Percentiles rank a stretch among this genome's conserved stretches.
Evolutionary conservation across 2,888 invertebrate genomes (phyloP).

Genomic region (Hetaerina titia): DNA sequence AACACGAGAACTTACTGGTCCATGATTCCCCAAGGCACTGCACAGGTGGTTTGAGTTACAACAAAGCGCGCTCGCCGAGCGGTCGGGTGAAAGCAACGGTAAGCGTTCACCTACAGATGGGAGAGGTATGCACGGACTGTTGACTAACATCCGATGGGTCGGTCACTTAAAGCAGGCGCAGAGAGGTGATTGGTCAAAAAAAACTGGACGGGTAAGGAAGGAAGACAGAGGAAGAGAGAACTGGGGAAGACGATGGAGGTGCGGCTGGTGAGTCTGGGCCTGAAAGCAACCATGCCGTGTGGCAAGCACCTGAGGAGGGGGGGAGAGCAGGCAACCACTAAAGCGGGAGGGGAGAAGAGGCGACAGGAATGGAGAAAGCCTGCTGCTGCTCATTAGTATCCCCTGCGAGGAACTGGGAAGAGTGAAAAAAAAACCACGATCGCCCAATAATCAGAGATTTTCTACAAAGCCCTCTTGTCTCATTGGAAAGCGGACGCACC

Average conservation of each 20-base stretch:
- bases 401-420: not conserved
- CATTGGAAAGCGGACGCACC: not conserved
- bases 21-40: slow-evolving; percentile 67
- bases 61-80: slow-evolving; percentile 32
- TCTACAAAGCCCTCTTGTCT: not conserved
- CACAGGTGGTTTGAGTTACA: slow-evolving; percentile 51
- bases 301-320: slow-evolving; percentile 14
- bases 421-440: slow-evolving; percentile 4
- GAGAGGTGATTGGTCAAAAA: slow-evolving; percentile 51
- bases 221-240: slow-evolving; percentile 51
- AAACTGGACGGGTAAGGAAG: slow-evolving; percentile 55
- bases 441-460: not conserved
- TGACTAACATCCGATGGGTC: slow-evolving; percentile 59
- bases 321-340: not conserved
- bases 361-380: slow-evolving; percentile 47
- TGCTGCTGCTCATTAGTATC: slow-evolving; percentile 28
- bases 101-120: slow-evolving; percentile 43
- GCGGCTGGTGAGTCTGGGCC: not conserved
- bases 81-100: slow-evolving; percentile 57
- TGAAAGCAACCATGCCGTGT: slow-evolving; percentile 9
- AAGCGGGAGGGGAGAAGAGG: not conserved
- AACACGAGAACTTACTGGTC: slow-evolving; percentile 46
- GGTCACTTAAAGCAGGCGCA: slow-evolving; percentile 58
- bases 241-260: slow-evolving; percentile 49
- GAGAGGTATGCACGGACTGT: slow-evolving; percentile 61